phyloP scores from a whole-genome alignment of 1,140 invertebrate genomes.

The Drosophila pachea region DNA sequence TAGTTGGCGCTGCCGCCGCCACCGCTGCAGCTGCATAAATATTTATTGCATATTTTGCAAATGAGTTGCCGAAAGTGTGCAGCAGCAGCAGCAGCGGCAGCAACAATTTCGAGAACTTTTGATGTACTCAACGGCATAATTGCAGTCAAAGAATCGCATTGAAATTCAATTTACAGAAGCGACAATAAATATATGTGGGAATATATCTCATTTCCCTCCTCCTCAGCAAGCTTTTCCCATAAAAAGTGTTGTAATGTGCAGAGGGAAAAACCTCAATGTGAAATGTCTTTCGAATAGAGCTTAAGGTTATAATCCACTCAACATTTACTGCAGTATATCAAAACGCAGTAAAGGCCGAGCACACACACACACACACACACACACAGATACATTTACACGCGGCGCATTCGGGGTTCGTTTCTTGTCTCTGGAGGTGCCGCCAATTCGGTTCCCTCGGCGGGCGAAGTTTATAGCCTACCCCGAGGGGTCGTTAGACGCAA shows the following conservation, averaged over 20 bases:
- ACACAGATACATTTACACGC: background rate
- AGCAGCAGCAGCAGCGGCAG: conserved; percentile 16
- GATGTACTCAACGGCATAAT: conserved; percentile 33
- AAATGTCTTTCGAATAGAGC: conserved; percentile 20
- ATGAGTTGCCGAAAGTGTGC: conserved; percentile 50
- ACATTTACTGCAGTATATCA: conserved; percentile 15
- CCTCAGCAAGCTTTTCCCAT: no score
- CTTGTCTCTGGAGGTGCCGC: conserved; percentile 24
- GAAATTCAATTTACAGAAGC: conserved; percentile 4
- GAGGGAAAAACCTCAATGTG: background rate
- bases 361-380: conserved; percentile 8
- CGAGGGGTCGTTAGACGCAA: conserved; percentile 28
- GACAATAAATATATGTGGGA: background rate
- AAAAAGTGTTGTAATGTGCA: no score
- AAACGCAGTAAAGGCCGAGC: conserved; percentile 14
- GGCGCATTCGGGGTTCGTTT: conserved; percentile 17
- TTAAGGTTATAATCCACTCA: conserved; percentile 10
- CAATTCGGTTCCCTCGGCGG: conserved; percentile 23
- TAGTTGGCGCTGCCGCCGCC: conserved; percentile 53
- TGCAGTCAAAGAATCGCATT: conserved; percentile 19
- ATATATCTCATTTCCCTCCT: no score
- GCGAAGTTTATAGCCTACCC: conserved; percentile 57
- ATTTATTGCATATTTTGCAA: conserved; percentile 71
- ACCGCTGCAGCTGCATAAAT: conserved; percentile 67
- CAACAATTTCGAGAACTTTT: conserved; percentile 25